Evolutionary conservation across 2,113 vertebrate genomes (phyloP), one percentile per base, ranked within the genome.

Genomic region (Oncorhynchus masou): DNA sequence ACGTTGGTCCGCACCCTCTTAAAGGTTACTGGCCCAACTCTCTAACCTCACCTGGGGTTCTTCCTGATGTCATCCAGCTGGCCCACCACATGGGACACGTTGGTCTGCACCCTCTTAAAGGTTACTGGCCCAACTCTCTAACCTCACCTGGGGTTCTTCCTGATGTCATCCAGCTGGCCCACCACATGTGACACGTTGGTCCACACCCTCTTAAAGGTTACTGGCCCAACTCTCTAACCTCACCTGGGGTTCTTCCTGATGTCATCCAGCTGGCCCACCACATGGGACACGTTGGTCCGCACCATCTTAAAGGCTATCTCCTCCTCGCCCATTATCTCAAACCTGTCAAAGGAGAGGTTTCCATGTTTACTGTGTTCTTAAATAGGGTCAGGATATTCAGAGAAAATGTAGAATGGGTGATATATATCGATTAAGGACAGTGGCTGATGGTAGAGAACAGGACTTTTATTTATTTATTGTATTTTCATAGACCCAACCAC

Each of bases 251-350:
- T 99, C 93, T 98, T 99, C 77, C 98, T 90, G 82, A 99, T 99
- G 87, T 99, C 98, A 84, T 99, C 98, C 79, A 99, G 87, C 87
- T 99, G 97, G 25, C 97, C 97, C 45, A 99, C 98, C 15, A 99
- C 97, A 5, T 99, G 97, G 71, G 98, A 99, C 81, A 99, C 98
- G 49, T 99, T 99, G 71, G 97, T 99, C 62, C 97, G 95, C 77
- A 99, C 96, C 98, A 99, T 99, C 91, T 99, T 99, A 90, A 99
- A 99, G 34, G 98, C 97, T 5, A 99, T 98, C 90, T 99, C 98
- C 59, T 99, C 97, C 89, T 99, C 98, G 70, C 98, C 98, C 98
- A 99, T 99, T 85, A 96, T 97, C 93, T 99, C 98, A 93, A 98
- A 99, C 88, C 98, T 99, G 74, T 31, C 11, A 22, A 34, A 73